Percentiles rank a stretch among this genome's conserved stretches.
phyloP scores from a whole-genome alignment of 2,888 invertebrate genomes.

The Xestoiulus laeticollis region DNA sequence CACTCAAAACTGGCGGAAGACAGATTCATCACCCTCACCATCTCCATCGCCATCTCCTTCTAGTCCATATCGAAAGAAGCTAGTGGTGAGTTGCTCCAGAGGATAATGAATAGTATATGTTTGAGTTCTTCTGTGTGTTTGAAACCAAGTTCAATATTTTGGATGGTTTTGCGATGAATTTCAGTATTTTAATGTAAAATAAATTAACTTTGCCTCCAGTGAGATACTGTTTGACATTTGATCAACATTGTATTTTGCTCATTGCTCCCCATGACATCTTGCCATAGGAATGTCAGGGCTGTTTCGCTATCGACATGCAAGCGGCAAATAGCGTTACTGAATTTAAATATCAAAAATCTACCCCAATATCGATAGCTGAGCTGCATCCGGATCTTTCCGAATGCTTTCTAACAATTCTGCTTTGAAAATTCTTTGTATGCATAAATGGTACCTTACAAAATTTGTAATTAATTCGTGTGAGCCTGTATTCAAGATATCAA shows the following conservation, averaged over 20 bases:
- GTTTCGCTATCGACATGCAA: background rate
- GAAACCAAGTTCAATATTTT: too few relatives aligned
- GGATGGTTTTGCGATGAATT: too few relatives aligned
- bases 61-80: constrained; percentile 54
- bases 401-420: background rate
- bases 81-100: constrained; percentile 54
- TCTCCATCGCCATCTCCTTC: constrained; percentile 52
- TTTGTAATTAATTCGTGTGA: background rate
- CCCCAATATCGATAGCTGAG: background rate
- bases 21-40: constrained; percentile 47
- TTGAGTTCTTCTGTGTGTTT: too few relatives aligned
- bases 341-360: background rate
- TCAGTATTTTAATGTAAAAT: too few relatives aligned
- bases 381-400: background rate
- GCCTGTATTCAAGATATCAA: background rate
- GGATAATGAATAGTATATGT: background rate
- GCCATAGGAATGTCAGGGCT: background rate
- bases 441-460: background rate
- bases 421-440: background rate
- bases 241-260: too few relatives aligned
- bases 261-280: background rate
- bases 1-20: constrained; percentile 49
- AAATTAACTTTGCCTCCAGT: too few relatives aligned
- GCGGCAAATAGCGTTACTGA: background rate
- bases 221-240: too few relatives aligned